phyloP scores from a whole-genome alignment of 2,113 vertebrate genomes.

The Psophia crepitans region DNA sequence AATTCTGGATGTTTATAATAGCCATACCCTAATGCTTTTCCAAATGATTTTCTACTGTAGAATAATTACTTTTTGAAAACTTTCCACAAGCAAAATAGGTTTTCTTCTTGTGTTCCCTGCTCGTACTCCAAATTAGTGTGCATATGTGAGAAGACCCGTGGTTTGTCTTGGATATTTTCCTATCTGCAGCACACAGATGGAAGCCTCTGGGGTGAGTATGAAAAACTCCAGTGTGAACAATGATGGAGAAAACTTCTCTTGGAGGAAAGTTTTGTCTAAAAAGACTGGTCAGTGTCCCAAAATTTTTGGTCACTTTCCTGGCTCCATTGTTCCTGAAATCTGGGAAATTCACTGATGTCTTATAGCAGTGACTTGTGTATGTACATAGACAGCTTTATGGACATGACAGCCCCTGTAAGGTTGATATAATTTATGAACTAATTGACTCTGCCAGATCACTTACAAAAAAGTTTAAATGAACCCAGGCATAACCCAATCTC shows the following conservation, averaged over 20 bases:
- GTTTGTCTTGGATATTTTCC: background rate
- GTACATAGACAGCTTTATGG: background rate
- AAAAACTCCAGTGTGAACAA: background rate
- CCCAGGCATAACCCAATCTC: background rate
- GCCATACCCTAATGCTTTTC: background rate
- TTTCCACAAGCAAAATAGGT: background rate
- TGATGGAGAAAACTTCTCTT: background rate
- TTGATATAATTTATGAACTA: background rate
- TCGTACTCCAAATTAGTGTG: background rate
- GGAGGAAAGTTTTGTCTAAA: background rate
- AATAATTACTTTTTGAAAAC: background rate
- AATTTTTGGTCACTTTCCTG: background rate
- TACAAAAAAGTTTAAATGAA: background rate
- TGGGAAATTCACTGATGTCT: background rate
- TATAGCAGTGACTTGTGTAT: background rate
- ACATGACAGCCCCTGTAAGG: background rate
- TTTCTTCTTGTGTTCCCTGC: background rate
- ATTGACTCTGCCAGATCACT: background rate
- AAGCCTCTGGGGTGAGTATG: background rate
- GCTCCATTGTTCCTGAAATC: background rate
- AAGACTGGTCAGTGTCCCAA: background rate
- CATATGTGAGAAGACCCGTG: fast-evolving
- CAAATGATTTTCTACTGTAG: background rate
- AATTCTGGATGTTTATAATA: background rate
- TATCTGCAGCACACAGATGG: background rate